phyloP scores from a whole-genome alignment of 1,140 invertebrate species.

The Anadara kagoshimensis region DNA sequence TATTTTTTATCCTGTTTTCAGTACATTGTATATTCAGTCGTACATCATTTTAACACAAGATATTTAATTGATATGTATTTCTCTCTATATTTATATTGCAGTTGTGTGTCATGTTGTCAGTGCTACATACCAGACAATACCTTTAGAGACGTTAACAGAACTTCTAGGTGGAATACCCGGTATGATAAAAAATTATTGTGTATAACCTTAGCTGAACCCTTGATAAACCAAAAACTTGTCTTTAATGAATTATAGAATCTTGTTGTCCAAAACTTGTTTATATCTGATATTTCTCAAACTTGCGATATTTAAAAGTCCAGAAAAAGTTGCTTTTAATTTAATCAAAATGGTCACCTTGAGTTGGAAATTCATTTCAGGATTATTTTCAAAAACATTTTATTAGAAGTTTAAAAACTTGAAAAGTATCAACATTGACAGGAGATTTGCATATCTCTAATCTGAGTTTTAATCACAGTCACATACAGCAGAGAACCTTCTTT shows the following conservation, averaged over 20 bases:
- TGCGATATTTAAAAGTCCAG: too few relatives aligned
- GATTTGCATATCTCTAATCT: too few relatives aligned
- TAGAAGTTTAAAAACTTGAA: too few relatives aligned
- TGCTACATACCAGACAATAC: conserved; percentile 97
- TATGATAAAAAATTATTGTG: conserved; percentile 28
- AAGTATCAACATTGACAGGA: too few relatives aligned
- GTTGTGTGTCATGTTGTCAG: conserved; percentile 97
- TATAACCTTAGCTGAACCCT: conserved; percentile 11
- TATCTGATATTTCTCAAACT: too few relatives aligned
- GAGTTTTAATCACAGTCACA: too few relatives aligned
- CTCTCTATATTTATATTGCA: conserved; percentile 55
- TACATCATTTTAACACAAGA: not conserved
- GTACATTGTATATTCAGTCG: not conserved
- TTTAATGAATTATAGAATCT: conserved; percentile 11
- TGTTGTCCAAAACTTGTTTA: not conserved
- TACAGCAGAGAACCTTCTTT: too few relatives aligned
- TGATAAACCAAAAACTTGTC: too few relatives aligned
- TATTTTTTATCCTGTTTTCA: conserved; percentile 1
- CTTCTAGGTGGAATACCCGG: conserved; percentile 86
- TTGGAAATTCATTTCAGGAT: too few relatives aligned
- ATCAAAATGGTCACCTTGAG: too few relatives aligned
- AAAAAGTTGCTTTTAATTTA: too few relatives aligned
- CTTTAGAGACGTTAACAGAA: conserved; percentile 85
- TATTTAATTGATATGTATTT: not conserved
- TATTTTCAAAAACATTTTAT: too few relatives aligned